Conservation (phyloP, 53 echinoderm and acorn worm genomes). For the Arbacia lixula region DNA sequence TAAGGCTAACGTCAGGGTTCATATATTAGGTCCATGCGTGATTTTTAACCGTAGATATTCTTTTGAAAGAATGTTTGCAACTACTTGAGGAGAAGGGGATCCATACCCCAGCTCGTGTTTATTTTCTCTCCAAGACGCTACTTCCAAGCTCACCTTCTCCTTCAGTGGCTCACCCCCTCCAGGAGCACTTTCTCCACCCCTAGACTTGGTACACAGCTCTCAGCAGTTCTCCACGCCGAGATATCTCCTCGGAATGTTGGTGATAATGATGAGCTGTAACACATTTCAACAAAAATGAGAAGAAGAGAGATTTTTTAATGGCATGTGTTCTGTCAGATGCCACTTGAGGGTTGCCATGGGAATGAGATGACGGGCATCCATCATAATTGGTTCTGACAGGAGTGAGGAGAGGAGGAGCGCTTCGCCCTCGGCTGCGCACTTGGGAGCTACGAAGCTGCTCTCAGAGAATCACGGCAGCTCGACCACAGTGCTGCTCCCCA, state of each 20-base stretch:
- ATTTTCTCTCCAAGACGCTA: conserved; percentile 44
- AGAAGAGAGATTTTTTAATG: conserved; percentile 4
- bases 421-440: neutral
- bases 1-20: too few species aligned
- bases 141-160: neutral
- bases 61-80: conserved; percentile 28
- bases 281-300: neutral
- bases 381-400: neutral
- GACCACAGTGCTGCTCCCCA: too few species aligned
- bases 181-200: too few species aligned
- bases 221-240: too few species aligned
- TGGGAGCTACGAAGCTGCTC: too few species aligned
- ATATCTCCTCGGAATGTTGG: too few species aligned
- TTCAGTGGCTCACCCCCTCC: neutral
- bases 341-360: conserved; percentile 30
- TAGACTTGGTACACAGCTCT: too few species aligned
- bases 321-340: conserved; percentile 18
- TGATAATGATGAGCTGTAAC: too few species aligned
- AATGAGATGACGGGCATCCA: conserved; percentile 25
- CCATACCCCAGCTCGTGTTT: conserved; percentile 37
- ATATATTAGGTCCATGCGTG: too few species aligned
- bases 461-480: too few species aligned
- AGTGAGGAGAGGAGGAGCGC: neutral
- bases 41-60: too few species aligned
- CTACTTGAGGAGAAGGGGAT: conserved; percentile 10